Percentiles rank a stretch among this genome's conserved stretches.
Conservation (phyloP, 2,797 vertebrate species). For the Scyliorhinus canicula region DNA sequence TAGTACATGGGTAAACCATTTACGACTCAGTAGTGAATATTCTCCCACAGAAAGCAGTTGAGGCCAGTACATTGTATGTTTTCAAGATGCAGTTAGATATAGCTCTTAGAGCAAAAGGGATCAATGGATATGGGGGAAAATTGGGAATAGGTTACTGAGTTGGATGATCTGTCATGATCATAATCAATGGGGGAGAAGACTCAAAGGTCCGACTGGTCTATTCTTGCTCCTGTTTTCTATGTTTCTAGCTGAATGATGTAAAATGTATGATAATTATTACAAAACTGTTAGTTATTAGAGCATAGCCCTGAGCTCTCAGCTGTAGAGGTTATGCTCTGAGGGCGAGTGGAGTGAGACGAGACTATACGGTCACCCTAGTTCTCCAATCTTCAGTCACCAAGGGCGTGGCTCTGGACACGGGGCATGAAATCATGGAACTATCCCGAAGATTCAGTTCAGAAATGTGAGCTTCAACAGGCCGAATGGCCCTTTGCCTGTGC, state of each 20-base stretch:
- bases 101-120: too few species aligned
- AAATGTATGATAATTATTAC: neutral
- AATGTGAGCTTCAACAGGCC: neutral
- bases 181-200: too few species aligned
- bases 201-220: too few species aligned
- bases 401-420: neutral
- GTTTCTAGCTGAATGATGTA: neutral
- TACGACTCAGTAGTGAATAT: too few species aligned
- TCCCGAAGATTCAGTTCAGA: neutral
- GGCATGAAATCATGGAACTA: neutral
- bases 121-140: too few species aligned
- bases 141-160: too few species aligned
- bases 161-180: too few species aligned
- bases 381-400: neutral
- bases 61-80: too few species aligned
- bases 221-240: too few species aligned
- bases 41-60: too few species aligned
- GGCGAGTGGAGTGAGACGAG: neutral
- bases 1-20: too few species aligned
- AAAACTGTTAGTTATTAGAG: neutral
- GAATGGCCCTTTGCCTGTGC: neutral
- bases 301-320: neutral
- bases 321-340: neutral
- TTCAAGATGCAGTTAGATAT: too few species aligned
- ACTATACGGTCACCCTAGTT: neutral